Evolutionary conservation across 37 sponge, comb jelly and placozoan genomes (phyloP).

Genomic region (Chondrosia reniformis): DNA sequence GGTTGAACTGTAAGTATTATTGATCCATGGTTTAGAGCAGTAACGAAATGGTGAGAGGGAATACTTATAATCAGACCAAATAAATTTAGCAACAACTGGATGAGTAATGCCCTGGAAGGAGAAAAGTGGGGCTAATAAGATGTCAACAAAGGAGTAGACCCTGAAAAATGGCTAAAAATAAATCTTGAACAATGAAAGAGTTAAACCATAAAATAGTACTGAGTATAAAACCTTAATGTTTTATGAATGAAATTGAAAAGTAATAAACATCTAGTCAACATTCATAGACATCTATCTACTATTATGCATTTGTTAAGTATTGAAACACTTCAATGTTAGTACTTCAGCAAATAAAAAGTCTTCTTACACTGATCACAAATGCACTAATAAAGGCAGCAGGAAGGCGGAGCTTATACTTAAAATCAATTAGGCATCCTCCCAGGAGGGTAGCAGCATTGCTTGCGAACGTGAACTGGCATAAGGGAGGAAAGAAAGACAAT

Average conservation of each 20-base stretch:
- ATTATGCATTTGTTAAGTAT: too few relatives aligned
- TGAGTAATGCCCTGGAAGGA: slow-evolving; percentile 64
- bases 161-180: too few relatives aligned
- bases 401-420: slow-evolving; percentile 43
- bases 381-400: slow-evolving; percentile 54
- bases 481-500: neutral
- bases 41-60: slow-evolving; percentile 77
- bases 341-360: neutral
- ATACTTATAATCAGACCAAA: slow-evolving; percentile 56
- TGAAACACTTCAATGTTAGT: too few relatives aligned
- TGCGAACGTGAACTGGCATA: slow-evolving; percentile 59
- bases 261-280: too few relatives aligned
- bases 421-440: slow-evolving; percentile 44
- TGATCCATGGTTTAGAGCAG: slow-evolving; percentile 21
- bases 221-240: too few relatives aligned
- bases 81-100: slow-evolving; percentile 57
- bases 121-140: neutral
- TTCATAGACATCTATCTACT: too few relatives aligned
- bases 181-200: too few relatives aligned
- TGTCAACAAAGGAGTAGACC: neutral
- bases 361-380: slow-evolving; percentile 62
- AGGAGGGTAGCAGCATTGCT: slow-evolving; percentile 72
- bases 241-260: too few relatives aligned
- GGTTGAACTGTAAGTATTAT: neutral
- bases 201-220: too few relatives aligned